Percentiles rank a stretch among this genome's conserved stretches.
phyloP scores from a whole-genome alignment of 2,113 vertebrate genomes.

The Geothlypis trichas region DNA sequence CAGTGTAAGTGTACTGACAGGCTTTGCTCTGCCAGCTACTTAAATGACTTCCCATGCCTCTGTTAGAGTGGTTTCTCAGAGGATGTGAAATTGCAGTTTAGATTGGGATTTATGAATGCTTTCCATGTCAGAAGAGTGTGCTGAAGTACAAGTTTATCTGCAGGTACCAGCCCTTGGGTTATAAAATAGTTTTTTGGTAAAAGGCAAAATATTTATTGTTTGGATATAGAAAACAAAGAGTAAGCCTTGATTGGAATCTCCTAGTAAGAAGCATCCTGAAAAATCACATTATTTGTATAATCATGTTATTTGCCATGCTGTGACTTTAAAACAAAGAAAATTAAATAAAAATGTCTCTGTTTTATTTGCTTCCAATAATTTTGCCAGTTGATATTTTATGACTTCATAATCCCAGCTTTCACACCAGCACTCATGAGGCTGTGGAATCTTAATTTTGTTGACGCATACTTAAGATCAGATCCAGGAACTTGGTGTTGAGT shows the following conservation, averaged over 20 bases:
- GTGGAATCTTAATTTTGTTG: not conserved
- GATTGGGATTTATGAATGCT: not conserved
- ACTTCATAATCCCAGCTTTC: not conserved
- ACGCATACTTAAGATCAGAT: not conserved
- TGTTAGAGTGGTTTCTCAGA: constrained; percentile 20
- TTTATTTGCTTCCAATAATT: not conserved
- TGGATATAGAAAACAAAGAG: not conserved
- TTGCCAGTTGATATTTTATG: not conserved
- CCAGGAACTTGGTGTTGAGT: not conserved
- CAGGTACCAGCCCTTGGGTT: not conserved
- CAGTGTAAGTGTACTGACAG: constrained; percentile 44
- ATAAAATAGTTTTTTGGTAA: not conserved
- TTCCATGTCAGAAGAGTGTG: constrained; percentile 12
- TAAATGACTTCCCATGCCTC: constrained; percentile 46
- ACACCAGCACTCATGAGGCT: not conserved
- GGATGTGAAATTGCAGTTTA: not conserved
- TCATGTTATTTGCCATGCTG: not conserved
- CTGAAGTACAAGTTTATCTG: not conserved
- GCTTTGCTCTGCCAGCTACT: constrained; percentile 48
- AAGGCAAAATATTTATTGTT: not conserved
- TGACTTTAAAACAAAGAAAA: constrained; percentile 15
- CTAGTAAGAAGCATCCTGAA: not conserved
- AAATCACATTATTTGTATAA: not conserved
- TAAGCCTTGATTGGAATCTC: not conserved
- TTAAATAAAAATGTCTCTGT: not conserved